Evolutionary conservation across 2,888 invertebrate species (phyloP).

Genomic region (Dicyrtoma fusca): DNA sequence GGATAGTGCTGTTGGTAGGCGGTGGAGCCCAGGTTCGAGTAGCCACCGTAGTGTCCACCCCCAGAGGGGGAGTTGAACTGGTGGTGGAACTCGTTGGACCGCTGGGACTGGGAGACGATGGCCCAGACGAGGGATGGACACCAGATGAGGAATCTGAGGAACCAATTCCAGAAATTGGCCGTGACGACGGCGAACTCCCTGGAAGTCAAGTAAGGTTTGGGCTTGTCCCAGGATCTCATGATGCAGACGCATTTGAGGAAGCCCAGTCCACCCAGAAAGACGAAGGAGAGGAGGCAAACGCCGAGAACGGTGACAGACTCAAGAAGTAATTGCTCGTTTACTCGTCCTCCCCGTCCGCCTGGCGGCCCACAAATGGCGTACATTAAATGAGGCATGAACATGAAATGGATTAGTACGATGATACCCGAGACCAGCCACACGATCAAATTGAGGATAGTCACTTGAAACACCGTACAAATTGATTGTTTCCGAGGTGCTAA

Average conservation of each 20-base stretch:
- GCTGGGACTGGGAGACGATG: slow-evolving; percentile 45
- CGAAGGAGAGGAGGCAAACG: slow-evolving; percentile 44
- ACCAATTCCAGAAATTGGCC: slow-evolving; percentile 54
- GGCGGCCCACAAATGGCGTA: slow-evolving; percentile 52
- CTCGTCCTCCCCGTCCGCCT: slow-evolving; percentile 17
- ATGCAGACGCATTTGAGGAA: slow-evolving; percentile 54
- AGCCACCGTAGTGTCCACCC: background rate
- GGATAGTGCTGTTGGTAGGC: background rate
- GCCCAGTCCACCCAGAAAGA: slow-evolving; percentile 53
- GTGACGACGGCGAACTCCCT: slow-evolving; percentile 54
- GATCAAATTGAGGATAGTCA: slow-evolving; percentile 64
- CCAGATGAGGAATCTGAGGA: slow-evolving; percentile 52
- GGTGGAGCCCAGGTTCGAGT: slow-evolving; percentile 11
- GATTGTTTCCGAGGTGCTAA: slow-evolving; percentile 35
- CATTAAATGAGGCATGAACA: slow-evolving; percentile 60
- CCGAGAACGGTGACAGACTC: slow-evolving; percentile 48
- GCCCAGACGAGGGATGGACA: slow-evolving; percentile 50
- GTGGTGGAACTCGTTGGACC: slow-evolving; percentile 25
- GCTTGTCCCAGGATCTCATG: slow-evolving; percentile 53
- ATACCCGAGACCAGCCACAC: slow-evolving; percentile 66
- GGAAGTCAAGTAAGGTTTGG: slow-evolving; percentile 53
- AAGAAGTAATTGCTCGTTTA: slow-evolving; percentile 44
- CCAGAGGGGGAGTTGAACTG: background rate
- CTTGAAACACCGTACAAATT: slow-evolving; percentile 58
- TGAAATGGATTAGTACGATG: slow-evolving; percentile 68